A percentile compares a stretch with the other conserved stretches of the same genome.
These are phyloP conservation scores for Clytia hemisphaerica DNA, from an alignment of 30 jellyfish, hydroid and myxozoan genomes.

Conservation along the genomic window DNA sequence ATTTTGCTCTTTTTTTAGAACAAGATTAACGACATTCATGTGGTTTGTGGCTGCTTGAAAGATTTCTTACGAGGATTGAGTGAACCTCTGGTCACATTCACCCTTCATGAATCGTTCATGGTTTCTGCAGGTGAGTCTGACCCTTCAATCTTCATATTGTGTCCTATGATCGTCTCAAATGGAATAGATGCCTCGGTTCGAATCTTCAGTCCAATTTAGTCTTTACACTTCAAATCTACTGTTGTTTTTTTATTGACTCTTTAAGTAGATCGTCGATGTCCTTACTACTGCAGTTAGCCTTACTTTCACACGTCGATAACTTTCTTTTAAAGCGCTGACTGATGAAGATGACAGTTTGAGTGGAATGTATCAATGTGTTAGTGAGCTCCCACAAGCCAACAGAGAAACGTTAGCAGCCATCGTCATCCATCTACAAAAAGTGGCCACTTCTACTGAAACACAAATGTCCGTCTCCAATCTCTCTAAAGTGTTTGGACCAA, in stretches of 20 bases:
- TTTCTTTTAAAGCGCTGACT: constrained; percentile 4
- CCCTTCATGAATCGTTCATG: constrained; percentile 79
- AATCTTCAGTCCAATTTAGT: not conserved
- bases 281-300: not conserved
- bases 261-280: not conserved
- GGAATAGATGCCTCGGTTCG: not conserved
- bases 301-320: not conserved
- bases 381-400: constrained; percentile 90
- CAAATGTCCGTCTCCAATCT: constrained; percentile 72
- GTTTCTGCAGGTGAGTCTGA: constrained; percentile 67
- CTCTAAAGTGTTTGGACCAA: constrained; percentile 95
- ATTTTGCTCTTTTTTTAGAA: constrained; percentile 29
- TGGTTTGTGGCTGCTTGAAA: constrained; percentile 68
- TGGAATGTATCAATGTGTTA: constrained; percentile 93
- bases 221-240: too few relatives aligned
- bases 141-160: not conserved
- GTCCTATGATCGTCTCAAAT: not conserved
- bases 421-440: constrained; percentile 78
- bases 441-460: constrained; percentile 72
- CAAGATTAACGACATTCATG: constrained; percentile 75
- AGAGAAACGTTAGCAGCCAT: constrained; percentile 88
- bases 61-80: constrained; percentile 69
- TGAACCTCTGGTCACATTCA: constrained; percentile 88
- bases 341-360: constrained; percentile 75
- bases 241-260: not conserved